Conservation (phyloP, 2,113 vertebrate genomes). For the Paralichthys olivaceus region DNA sequence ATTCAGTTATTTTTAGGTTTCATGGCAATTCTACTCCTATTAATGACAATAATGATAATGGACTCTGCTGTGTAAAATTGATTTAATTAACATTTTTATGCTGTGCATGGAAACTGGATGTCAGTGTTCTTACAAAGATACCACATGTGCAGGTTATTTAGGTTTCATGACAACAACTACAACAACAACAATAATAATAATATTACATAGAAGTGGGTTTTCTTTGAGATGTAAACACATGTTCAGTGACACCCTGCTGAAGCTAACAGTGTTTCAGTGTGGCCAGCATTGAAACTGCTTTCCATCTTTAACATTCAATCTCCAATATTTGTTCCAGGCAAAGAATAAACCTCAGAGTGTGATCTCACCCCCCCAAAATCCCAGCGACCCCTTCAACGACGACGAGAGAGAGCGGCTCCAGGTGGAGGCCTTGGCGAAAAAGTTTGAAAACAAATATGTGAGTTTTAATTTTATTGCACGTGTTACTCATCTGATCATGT, state of each 20-base stretch:
- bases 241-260: not conserved
- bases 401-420: slow-evolving; percentile 88
- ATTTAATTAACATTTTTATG: not conserved
- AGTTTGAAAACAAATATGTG: slow-evolving; percentile 98
- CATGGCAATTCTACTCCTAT: not conserved
- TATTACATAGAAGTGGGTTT: not conserved
- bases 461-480: slow-evolving; percentile 73
- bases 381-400: slow-evolving; percentile 87
- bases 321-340: slow-evolving; percentile 51
- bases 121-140: not conserved
- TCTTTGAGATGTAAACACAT: not conserved
- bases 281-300: not conserved
- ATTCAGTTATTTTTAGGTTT: slow-evolving; percentile 1
- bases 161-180: not conserved
- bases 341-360: slow-evolving; percentile 61
- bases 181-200: not conserved
- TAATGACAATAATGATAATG: too few relatives aligned
- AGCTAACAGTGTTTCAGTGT: too few relatives aligned
- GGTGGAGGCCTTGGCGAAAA: slow-evolving; percentile 93
- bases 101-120: not conserved
- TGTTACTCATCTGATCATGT: not conserved
- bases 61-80: too few relatives aligned
- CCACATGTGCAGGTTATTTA: too few relatives aligned
- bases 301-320: not conserved
- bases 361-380: slow-evolving; percentile 53